Conservation (phyloP, 2,797 vertebrate species). For the Pelodytes ibericus region DNA sequence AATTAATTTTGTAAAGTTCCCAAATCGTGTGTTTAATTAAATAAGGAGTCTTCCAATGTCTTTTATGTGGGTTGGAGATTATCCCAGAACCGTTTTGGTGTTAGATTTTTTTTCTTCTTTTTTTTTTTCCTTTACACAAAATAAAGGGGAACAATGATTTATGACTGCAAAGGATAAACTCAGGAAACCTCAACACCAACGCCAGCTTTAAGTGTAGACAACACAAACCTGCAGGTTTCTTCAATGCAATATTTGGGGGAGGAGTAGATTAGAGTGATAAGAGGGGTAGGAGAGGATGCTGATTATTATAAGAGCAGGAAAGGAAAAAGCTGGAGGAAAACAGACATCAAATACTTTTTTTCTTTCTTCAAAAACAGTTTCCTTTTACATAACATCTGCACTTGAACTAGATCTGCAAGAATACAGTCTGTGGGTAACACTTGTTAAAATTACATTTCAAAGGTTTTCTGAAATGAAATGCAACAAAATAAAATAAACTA, state of each 20-base stretch:
- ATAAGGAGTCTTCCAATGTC: slow-evolving; percentile 55
- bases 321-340: slow-evolving; percentile 51
- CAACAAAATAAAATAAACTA: too few species aligned
- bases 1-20: background rate
- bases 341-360: slow-evolving; percentile 43
- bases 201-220: slow-evolving; percentile 56
- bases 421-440: slow-evolving; percentile 1
- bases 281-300: slow-evolving; percentile 40
- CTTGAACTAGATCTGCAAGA: slow-evolving; percentile 19
- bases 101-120: slow-evolving; percentile 46
- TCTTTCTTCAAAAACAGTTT: slow-evolving; percentile 11
- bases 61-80: slow-evolving; percentile 65
- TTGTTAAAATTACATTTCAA: background rate
- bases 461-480: too few species aligned
- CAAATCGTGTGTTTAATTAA: slow-evolving; percentile 56
- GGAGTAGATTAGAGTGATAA: slow-evolving; percentile 34
- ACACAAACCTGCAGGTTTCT: slow-evolving; percentile 50
- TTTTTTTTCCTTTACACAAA: slow-evolving; percentile 36
- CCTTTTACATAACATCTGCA: slow-evolving; percentile 45
- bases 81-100: slow-evolving; percentile 58
- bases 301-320: slow-evolving; percentile 51
- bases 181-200: slow-evolving; percentile 56
- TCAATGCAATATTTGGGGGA: slow-evolving; percentile 38
- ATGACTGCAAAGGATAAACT: slow-evolving; percentile 60
- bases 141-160: slow-evolving; percentile 57